Evolutionary conservation across 2,113 vertebrate genomes (phyloP).

Genomic region (Oryzias celebensis): DNA sequence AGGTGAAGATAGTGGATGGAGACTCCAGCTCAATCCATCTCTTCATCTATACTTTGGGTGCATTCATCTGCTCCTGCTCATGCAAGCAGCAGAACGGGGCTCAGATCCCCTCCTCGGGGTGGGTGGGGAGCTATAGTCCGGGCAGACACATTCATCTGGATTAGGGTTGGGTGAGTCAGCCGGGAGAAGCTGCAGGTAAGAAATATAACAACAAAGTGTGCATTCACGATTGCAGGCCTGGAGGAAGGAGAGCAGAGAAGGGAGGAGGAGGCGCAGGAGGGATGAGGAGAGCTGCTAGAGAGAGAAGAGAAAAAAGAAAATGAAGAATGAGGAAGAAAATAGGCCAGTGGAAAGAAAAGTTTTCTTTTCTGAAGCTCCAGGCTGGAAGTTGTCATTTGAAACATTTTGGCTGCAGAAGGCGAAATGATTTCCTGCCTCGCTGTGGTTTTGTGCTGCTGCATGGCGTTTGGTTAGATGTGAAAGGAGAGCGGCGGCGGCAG

Average conservation of each 20-base stretch:
- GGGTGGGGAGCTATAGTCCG: conserved; percentile 35
- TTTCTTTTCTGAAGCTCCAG: conserved; percentile 48
- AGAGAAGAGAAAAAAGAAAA: conserved; percentile 1
- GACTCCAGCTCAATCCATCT: too few species aligned
- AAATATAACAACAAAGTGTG: conserved; percentile 48
- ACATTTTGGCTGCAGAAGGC: conserved; percentile 36
- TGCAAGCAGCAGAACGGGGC: conserved; percentile 21
- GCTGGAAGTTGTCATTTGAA: conserved; percentile 57
- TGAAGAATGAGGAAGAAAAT: not conserved
- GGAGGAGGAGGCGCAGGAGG: not conserved
- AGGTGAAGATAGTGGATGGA: too few species aligned
- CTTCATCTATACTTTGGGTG: too few species aligned
- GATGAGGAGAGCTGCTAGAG: not conserved
- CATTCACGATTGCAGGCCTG: conserved; percentile 46
- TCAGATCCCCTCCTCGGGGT: conserved; percentile 26
- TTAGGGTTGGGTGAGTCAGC: conserved; percentile 37
- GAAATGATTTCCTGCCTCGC: conserved; percentile 27
- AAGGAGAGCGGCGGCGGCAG: not conserved
- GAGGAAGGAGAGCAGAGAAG: conserved; percentile 6
- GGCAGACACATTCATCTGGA: conserved; percentile 55
- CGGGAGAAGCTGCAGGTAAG: conserved; percentile 49
- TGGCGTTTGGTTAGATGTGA: conserved; percentile 8
- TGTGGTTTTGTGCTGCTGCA: conserved; percentile 15
- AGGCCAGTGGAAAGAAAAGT: conserved; percentile 7
- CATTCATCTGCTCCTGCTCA: too few species aligned